phyloP scores from a whole-genome alignment of 2,113 vertebrate genomes.

The Crotalus horridus region DNA sequence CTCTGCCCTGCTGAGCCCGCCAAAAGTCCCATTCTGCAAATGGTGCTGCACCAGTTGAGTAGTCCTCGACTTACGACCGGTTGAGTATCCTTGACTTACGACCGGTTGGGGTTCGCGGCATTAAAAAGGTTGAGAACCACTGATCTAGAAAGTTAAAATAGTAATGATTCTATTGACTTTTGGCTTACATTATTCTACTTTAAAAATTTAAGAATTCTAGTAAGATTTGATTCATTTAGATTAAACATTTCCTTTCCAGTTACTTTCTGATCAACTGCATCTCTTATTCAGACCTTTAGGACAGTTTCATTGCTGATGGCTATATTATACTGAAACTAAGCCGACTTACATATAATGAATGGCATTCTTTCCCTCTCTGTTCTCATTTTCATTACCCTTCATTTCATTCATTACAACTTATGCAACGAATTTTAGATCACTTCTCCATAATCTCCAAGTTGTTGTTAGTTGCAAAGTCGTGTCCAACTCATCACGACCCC shows the following conservation, averaged over 20 bases:
- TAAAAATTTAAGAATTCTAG: background rate
- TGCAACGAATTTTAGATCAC: too few species aligned
- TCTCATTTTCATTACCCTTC: background rate
- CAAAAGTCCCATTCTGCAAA: too few species aligned
- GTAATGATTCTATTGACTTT: background rate
- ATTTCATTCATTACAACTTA: too few species aligned
- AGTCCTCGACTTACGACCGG: too few species aligned
- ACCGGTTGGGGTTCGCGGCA: too few species aligned
- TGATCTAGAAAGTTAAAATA: slow-evolving; percentile 19
- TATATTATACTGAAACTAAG: background rate
- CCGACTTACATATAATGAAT: background rate
- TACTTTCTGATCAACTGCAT: background rate
- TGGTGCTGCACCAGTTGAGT: too few species aligned
- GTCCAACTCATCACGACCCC: too few species aligned
- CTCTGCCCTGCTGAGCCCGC: too few species aligned
- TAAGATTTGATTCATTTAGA: background rate
- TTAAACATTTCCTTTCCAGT: background rate
- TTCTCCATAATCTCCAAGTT: too few species aligned
- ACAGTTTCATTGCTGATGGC: background rate
- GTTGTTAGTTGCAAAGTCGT: too few species aligned
- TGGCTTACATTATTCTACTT: background rate
- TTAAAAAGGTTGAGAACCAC: too few species aligned
- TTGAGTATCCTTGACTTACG: too few species aligned
- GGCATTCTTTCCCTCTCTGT: background rate
- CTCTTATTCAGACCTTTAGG: background rate